These are phyloP conservation scores for Scaptomyza caliginosa DNA, from an alignment of 2,888 invertebrate species.

Conservation along the genomic window DNA sequence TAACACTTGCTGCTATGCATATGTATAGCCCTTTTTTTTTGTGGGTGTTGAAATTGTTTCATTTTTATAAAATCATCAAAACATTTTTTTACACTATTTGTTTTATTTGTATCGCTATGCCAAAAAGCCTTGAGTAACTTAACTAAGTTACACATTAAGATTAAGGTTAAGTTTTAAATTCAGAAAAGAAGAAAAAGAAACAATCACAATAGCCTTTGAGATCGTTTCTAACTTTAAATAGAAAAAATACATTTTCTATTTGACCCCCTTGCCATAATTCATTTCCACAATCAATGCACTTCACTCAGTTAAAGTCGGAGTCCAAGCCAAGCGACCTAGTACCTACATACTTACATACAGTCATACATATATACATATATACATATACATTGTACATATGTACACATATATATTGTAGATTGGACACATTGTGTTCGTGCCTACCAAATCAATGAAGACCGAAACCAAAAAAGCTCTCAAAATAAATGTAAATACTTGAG, in stretches of 20 bases:
- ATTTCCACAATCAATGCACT: conserved; percentile 58
- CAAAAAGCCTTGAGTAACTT: background rate
- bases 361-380: background rate
- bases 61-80: background rate
- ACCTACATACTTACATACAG: conserved; percentile 1
- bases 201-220: too few relatives aligned
- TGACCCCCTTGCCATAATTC: conserved; percentile 42
- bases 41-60: conserved; percentile 13
- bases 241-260: too few relatives aligned
- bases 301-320: conserved; percentile 39
- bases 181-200: too few relatives aligned
- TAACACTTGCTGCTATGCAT: conserved; percentile 42
- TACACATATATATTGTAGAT: background rate
- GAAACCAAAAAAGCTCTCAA: conserved; percentile 43
- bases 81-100: background rate
- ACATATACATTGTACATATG: background rate
- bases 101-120: background rate
- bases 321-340: conserved; percentile 18
- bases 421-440: conserved; percentile 7
- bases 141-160: too few relatives aligned
- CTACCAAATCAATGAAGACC: conserved; percentile 1
- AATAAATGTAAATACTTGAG: conserved; percentile 71
- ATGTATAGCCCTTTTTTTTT: conserved; percentile 26
- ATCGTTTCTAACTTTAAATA: too few relatives aligned
- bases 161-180: too few relatives aligned